A percentile compares a stretch with the other conserved stretches of the same genome.
phyloP scores from a whole-genome alignment of 1,140 invertebrate species.

The Bombus polaris region DNA sequence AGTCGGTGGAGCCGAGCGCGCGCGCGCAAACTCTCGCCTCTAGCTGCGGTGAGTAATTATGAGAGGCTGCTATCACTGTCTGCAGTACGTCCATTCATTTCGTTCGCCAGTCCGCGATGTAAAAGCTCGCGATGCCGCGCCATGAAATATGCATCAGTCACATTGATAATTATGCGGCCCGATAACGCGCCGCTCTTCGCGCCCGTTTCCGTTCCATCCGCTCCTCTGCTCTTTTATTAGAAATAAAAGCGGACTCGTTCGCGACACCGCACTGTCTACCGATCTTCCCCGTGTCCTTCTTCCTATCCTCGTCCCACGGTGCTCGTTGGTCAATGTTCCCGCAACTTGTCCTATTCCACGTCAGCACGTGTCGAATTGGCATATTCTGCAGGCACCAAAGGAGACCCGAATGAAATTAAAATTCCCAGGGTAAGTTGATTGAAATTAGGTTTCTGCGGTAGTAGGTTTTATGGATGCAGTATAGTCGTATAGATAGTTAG shows the following conservation, averaged over 20 bases:
- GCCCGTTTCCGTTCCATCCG: background rate
- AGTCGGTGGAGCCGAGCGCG: background rate
- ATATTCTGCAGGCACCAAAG: background rate
- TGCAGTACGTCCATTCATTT: conserved; percentile 58
- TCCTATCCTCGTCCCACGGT: too few relatives aligned
- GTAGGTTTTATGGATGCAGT: too few relatives aligned
- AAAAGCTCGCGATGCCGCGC: conserved; percentile 55
- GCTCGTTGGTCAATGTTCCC: too few relatives aligned
- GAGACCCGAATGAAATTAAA: background rate
- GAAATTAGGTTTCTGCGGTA: background rate
- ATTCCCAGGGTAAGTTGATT: background rate
- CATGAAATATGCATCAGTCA: conserved; percentile 68
- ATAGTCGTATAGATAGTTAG: too few relatives aligned
- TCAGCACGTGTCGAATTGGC: background rate
- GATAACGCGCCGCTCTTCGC: conserved; percentile 46
- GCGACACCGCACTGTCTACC: background rate
- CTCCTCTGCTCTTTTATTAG: conserved; percentile 33
- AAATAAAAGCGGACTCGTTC: conserved; percentile 35
- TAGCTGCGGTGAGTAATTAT: conserved; percentile 59
- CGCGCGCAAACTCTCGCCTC: conserved; percentile 13
- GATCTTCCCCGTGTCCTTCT: too few relatives aligned
- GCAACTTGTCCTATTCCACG: background rate
- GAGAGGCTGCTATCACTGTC: conserved; percentile 56
- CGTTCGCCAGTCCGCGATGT: conserved; percentile 32
- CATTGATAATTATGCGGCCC: conserved; percentile 67